Evolutionary conservation across 2,797 vertebrate genomes (phyloP), one percentile per base, ranked within the genome.

Genomic region (Chrosomus eos): DNA sequence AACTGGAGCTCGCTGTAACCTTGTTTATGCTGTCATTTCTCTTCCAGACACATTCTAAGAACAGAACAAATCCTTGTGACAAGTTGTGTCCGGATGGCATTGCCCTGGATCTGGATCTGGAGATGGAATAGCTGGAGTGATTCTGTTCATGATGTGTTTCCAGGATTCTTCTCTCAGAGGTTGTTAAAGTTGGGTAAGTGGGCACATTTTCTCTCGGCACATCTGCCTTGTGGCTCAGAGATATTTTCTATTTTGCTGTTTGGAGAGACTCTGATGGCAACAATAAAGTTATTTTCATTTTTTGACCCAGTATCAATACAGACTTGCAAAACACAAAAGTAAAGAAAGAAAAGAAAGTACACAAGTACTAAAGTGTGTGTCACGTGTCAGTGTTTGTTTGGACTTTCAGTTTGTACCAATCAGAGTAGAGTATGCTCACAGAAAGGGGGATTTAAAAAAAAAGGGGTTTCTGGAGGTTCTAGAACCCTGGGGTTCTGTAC

Each of bases 161-260:
- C 86, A 87, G 72, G 60, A 51, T 58, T 76, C 26, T 58, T 84
- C 71, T 75, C 62, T 80, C 48, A 70, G 78, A 73, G 67, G 36
- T 82, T 36, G 66, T 72, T 82, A 80, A 83, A 86, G 89, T 88
- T 62, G 88, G 87, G 91, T 88, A 72, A 72, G 80, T 72, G 51
- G 26, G 90, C 91, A 90, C 90, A 89, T 89, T 94, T 87, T 88
- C 88, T 81, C 53, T 14, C 86, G 90, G 91, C 93, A 93, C 94
- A 94, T 95, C 93, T 95, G 94, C 90, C 90, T 89, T 90, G 75
- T 94, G 94, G 93, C 91, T 92, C 93, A 94, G 93, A 94, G 91
- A 90, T 89, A 88, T 23, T 33, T 70, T 84, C 81, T 84, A 89
- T 92, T 92, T 89, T 87, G 88, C 85, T 94, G 93, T 94, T 94